Evolutionary conservation across 1,140 invertebrate genomes (phyloP), one percentile per base, ranked within the genome.

Genomic region (Lepidurus packardi): DNA sequence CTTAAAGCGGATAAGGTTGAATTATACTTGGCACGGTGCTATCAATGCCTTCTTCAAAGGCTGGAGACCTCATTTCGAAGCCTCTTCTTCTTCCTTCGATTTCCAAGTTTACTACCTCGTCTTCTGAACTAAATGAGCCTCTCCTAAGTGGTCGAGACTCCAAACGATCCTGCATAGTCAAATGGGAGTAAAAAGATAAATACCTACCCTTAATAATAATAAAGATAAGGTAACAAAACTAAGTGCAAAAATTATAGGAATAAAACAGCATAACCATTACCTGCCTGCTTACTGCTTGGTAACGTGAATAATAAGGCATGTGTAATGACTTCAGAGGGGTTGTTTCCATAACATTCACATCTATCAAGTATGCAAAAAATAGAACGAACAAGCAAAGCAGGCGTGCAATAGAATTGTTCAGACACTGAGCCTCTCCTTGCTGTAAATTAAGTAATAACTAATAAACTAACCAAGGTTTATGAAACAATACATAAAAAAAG

Each of bases 241-340:
- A 0, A 43, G n/a, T 25, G 45, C 16, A 47, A 11, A 16, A 47
- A 47, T 11, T 47, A 47, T 47, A 47, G 10, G 16, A 47, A 47
- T 10, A 65, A 65, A 7, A 65, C 53, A 13, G 7, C 16, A 7
- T 76, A 47, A 76, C 43, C 25, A 45, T 77, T 24, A 77, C 76
- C 65, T 77, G 76, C 65, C 76, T 77, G 65, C 44, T n/a, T 65
- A 77, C 65, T 7, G 76, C 76, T 65, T 77, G 43, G 24, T 77
- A 77, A 34, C 76, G 76, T 16, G 45, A 34, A 65, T 53, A 77
- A 65, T 77, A 77, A 77, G 76, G 76, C 76, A 77, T 77, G 76
- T 34, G 76, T 25, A 53, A 53, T 43, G 76, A 41, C 76, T 77
- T 43, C 65, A 77, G 53, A 11, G 76, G 76, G 65, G 76, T 77